These are phyloP conservation scores for Caerostris darwini DNA, from an alignment of 1,140 invertebrate genomes.

Conservation along the genomic window DNA sequence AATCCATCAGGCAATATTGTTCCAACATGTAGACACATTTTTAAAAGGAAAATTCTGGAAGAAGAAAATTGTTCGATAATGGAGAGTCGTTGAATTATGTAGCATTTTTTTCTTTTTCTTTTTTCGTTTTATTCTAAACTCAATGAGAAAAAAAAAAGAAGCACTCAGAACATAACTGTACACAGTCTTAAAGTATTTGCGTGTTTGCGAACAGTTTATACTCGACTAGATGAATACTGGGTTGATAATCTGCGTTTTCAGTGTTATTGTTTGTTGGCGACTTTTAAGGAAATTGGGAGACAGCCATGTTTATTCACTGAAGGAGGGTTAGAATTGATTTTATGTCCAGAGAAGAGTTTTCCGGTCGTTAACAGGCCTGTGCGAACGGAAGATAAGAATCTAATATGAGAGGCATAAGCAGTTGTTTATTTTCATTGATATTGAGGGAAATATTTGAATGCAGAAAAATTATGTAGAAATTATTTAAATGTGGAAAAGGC, in stretches of 20 bases:
- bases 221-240: not conserved
- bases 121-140: not conserved
- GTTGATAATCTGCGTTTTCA: not conserved
- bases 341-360: not conserved
- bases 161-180: not conserved
- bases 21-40: not conserved
- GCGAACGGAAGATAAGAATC: too few relatives aligned
- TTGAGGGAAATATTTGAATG: too few relatives aligned
- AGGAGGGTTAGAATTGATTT: not conserved
- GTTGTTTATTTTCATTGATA: too few relatives aligned
- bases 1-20: constrained; percentile 18
- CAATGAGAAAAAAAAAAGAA: not conserved
- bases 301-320: not conserved
- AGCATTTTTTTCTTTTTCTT: not conserved
- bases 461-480: too few relatives aligned
- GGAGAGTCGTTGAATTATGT: not conserved
- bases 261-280: constrained; percentile 22
- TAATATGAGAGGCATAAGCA: too few relatives aligned
- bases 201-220: constrained; percentile 8
- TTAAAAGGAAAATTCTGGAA: not conserved
- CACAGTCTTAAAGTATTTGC: not conserved
- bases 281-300: constrained; percentile 21
- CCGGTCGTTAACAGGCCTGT: not conserved
- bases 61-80: constrained; percentile 19
- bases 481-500: too few relatives aligned